Base-by-base conservation (phyloP, 2,797 vertebrate genomes). In the Hemitrygon akajei region DNA sequence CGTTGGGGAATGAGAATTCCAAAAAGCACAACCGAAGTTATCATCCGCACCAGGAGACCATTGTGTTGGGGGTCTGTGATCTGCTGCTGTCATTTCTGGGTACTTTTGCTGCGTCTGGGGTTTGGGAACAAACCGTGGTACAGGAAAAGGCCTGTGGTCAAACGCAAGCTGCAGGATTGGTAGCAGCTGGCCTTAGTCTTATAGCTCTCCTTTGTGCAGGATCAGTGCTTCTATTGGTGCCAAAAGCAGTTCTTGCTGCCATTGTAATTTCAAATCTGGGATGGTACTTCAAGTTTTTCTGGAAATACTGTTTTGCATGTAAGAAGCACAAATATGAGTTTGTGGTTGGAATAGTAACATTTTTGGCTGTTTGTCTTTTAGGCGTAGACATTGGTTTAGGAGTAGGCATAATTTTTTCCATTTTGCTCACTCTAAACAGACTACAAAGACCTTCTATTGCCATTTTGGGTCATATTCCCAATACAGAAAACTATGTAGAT, bases 361-460 rank as follows among this genome's bases (percentile, higher is more conserved):
- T 93, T 93, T 71, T 30, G 40, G 69, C 91, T 27, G 91, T 93
- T 27, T 93, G 91, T 37, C 10, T 93, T 37, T 40, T 93, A 7
- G 91, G 47, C 12, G 76, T 93, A 56, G 91, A 93, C 10, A 93
- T 76, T 76, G 91, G 91, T 75, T 75, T 93, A 20, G 91, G 69
- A 30, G 71, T 93, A 47, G 91, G 91, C 25, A n/a, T 76, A 76
- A 16, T 76, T 76, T 93, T 93, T 27, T 93, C 91, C 27, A 73
- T 93, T 76, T 93, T 93, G 71, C 91, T 75, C 40, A 76, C 91
- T 76, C 91, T 93, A 47, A 40, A 93, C 71, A 93, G 91, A 58
- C 91, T 93, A 30, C 91, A 93, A 69, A 93, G 27, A 16, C 91
- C 91, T 18, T 93, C 91, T 7, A 58, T 58, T 56, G 91, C 71